Evolutionary conservation across 2,797 vertebrate genomes (phyloP).

Genomic region (Centroberyx gerrardi): DNA sequence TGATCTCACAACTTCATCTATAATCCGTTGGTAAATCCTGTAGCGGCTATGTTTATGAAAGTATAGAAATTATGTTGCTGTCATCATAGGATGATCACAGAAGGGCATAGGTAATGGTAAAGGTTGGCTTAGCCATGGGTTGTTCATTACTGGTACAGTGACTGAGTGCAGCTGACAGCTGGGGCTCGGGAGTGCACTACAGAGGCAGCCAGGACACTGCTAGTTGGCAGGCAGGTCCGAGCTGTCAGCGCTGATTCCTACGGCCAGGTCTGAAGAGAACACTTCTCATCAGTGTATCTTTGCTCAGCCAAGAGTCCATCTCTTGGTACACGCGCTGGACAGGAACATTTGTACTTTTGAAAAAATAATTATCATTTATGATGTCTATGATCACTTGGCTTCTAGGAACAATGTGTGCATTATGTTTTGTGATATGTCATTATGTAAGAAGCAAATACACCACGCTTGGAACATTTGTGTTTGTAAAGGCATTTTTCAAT

Average conservation of each 20-base stretch:
- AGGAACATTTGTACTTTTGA: slow-evolving; percentile 22
- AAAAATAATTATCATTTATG: not conserved
- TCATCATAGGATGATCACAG: slow-evolving; percentile 28
- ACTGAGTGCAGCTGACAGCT: slow-evolving; percentile 85
- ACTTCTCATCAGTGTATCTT: slow-evolving; percentile 72
- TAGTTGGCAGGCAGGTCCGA: slow-evolving; percentile 79
- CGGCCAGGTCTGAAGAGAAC: slow-evolving; percentile 68
- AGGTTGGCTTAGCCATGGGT: slow-evolving; percentile 64
- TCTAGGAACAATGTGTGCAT: not conserved
- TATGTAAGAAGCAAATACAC: not conserved
- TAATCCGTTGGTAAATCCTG: not conserved
- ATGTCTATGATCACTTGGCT: not conserved
- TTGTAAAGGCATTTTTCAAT: slow-evolving; percentile 1
- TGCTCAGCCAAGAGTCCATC: slow-evolving; percentile 61
- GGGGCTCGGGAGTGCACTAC: slow-evolving; percentile 70
- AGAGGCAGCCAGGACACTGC: slow-evolving; percentile 71
- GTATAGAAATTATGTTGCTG: not conserved
- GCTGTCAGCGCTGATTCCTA: slow-evolving; percentile 80
- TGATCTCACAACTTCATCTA: not conserved
- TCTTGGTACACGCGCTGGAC: not conserved
- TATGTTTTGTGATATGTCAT: not conserved
- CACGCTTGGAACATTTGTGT: not conserved
- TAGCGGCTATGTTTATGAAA: not conserved
- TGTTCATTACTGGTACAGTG: slow-evolving; percentile 72
- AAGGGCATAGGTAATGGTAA: slow-evolving; percentile 27